Evolutionary conservation across 2,797 vertebrate species (phyloP).

Genomic region (Fundulus diaphanus): DNA sequence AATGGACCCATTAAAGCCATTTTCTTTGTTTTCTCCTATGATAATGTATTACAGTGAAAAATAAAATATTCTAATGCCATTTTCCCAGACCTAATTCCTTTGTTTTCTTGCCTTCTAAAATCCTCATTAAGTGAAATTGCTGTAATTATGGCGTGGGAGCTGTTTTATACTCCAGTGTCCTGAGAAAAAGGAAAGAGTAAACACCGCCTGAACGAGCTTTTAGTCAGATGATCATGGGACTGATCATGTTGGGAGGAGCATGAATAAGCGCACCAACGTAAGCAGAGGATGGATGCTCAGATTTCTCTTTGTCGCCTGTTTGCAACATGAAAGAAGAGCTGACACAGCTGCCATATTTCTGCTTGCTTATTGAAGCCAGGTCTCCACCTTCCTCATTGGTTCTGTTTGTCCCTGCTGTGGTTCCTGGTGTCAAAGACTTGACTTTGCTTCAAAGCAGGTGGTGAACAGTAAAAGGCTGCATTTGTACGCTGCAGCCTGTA

Average conservation of each 20-base stretch:
- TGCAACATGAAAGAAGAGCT: slow-evolving; percentile 27
- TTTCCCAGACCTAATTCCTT: slow-evolving; percentile 23
- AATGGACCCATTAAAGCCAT: not conserved
- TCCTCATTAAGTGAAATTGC: slow-evolving; percentile 22
- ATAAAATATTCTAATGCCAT: slow-evolving; percentile 11
- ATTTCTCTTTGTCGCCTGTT: slow-evolving; percentile 17
- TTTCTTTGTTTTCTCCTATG: slow-evolving; percentile 4
- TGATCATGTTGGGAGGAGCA: slow-evolving; percentile 12
- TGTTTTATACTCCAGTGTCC: slow-evolving; percentile 1
- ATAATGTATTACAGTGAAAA: not conserved
- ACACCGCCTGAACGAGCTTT: slow-evolving; percentile 1
- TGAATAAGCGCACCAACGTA: not conserved
- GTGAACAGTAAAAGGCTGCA: slow-evolving; percentile 27
- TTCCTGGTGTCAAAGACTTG: slow-evolving; percentile 46
- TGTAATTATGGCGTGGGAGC: slow-evolving; percentile 15
- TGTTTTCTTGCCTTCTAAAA: slow-evolving; percentile 16
- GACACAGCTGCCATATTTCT: slow-evolving; percentile 41
- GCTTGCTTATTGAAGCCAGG: slow-evolving; percentile 29
- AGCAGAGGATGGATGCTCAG: not conserved
- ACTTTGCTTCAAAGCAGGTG: slow-evolving; percentile 53
- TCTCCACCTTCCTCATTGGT: slow-evolving; percentile 24
- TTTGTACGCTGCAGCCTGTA: slow-evolving; percentile 19
- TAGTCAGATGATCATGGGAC: not conserved
- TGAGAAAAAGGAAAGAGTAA: slow-evolving; percentile 5
- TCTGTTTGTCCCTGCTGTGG: slow-evolving; percentile 22